phyloP scores from a whole-genome alignment of 2,888 invertebrate species.

The Ennomos fuscantarius region DNA sequence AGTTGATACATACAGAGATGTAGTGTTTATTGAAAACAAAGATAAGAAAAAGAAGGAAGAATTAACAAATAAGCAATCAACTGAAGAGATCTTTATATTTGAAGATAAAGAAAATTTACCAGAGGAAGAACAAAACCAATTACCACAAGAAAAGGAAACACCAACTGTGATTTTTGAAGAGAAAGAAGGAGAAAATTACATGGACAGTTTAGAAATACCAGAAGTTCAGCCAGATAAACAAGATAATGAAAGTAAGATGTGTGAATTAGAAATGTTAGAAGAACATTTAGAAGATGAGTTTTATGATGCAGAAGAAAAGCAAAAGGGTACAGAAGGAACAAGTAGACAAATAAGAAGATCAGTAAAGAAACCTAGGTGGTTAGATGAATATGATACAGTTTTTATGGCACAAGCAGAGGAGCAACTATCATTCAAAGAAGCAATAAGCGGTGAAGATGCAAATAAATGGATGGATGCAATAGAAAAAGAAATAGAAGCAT shows the following conservation, averaged over 20 bases:
- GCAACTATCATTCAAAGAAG: slow-evolving; percentile 21
- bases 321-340: neutral
- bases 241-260: no score
- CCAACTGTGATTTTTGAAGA: no score
- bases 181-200: no score
- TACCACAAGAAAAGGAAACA: no score
- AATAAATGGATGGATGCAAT: slow-evolving; percentile 37
- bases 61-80: neutral
- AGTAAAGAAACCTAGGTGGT: neutral
- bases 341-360: neutral
- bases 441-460: slow-evolving; percentile 30
- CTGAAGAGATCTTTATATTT: neutral
- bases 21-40: neutral
- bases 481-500: slow-evolving; percentile 31
- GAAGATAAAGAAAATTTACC: neutral
- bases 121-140: neutral
- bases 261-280: neutral
- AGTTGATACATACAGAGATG: neutral
- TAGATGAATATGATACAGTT: neutral
- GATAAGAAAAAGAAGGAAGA: neutral
- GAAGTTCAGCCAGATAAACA: no score
- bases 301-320: neutral
- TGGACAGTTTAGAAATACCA: no score
- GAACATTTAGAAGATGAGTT: neutral
- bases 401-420: neutral